Conservation (phyloP, 2,888 invertebrate genomes). For the Pammene fasciana region DNA sequence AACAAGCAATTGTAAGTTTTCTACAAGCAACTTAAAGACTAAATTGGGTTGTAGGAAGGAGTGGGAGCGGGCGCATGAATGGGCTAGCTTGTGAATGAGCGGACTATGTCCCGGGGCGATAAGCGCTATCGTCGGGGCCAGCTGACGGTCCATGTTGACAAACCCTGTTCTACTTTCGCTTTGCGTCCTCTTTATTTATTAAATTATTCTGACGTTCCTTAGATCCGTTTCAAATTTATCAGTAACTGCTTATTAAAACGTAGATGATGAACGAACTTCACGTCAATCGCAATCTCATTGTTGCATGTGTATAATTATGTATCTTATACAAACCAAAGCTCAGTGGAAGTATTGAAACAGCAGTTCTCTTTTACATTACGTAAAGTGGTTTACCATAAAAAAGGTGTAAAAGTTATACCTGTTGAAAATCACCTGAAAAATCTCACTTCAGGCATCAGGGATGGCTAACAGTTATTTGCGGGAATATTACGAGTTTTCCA, state of each 20-base stretch:
- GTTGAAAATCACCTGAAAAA: too few relatives aligned
- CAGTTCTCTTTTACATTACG: too few relatives aligned
- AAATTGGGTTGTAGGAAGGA: slow-evolving; percentile 53
- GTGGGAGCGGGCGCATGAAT: slow-evolving; percentile 75
- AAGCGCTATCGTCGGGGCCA: slow-evolving; percentile 81
- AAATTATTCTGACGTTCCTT: slow-evolving; percentile 56
- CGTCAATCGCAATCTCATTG: not conserved
- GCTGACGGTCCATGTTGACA: slow-evolving; percentile 81
- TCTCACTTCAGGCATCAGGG: too few relatives aligned
- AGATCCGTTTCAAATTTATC: slow-evolving; percentile 28
- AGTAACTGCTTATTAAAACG: slow-evolving; percentile 2
- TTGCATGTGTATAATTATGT: too few relatives aligned
- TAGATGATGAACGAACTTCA: not conserved
- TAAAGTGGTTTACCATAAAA: too few relatives aligned
- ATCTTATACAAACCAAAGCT: too few relatives aligned
- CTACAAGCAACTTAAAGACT: slow-evolving; percentile 57
- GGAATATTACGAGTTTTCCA: too few relatives aligned
- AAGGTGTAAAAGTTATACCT: too few relatives aligned
- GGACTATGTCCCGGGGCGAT: slow-evolving; percentile 81
- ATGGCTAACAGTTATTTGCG: too few relatives aligned
- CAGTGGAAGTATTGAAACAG: too few relatives aligned
- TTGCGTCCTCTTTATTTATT: slow-evolving; percentile 70
- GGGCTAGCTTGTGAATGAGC: slow-evolving; percentile 81
- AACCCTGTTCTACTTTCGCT: slow-evolving; percentile 81
- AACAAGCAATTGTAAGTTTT: slow-evolving; percentile 61